Percentiles rank a stretch among this genome's conserved stretches.
Evolutionary conservation across 2,113 vertebrate genomes (phyloP).

Genomic region (Alethe castanea): DNA sequence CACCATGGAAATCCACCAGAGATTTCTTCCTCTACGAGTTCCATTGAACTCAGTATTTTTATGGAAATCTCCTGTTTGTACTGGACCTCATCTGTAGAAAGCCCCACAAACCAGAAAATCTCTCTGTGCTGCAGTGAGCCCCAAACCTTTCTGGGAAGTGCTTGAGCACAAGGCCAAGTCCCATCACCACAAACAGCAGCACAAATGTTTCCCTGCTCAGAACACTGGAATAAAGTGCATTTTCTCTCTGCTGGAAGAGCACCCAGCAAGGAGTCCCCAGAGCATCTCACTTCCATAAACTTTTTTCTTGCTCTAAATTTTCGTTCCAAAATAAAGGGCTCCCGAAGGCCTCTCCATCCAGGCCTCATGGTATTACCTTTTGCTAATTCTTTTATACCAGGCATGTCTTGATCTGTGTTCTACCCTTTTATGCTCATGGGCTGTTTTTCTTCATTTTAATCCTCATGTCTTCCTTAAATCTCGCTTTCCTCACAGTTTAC

Average conservation of each 20-base stretch:
- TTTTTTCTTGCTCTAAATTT: background rate
- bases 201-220: background rate
- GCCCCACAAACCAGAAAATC: background rate
- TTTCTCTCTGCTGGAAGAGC: background rate
- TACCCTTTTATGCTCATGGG: background rate
- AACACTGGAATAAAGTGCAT: background rate
- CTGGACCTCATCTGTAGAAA: background rate
- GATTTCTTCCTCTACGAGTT: background rate
- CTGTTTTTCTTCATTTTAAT: conserved; percentile 1
- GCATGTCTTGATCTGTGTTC: background rate
- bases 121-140: background rate
- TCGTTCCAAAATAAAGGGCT: background rate
- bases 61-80: background rate
- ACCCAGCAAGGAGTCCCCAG: background rate
- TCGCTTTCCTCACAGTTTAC: background rate
- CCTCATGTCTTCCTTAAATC: background rate
- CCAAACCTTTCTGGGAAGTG: background rate
- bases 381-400: background rate
- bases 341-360: background rate
- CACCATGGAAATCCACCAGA: background rate
- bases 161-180: background rate
- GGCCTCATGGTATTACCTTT: background rate
- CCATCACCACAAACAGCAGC: background rate
- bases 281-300: background rate
- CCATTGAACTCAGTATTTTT: background rate